A percentile compares a stretch with the other conserved stretches of the same genome.
phyloP scores from a whole-genome alignment of 1,140 invertebrate genomes.

The Octopus bimaculoides region DNA sequence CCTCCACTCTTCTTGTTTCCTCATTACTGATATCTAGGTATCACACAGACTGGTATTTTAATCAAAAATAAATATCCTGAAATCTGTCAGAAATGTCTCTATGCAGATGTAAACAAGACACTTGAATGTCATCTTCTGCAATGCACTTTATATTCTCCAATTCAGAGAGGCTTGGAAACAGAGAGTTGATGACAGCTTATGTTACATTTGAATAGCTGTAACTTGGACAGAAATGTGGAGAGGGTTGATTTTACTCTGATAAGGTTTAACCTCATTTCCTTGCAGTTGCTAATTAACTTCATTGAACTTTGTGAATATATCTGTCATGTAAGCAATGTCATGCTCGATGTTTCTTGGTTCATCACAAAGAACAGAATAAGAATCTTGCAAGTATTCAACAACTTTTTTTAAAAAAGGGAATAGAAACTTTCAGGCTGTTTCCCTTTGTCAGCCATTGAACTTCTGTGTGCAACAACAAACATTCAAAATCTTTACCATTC shows the following conservation, averaged over 20 bases:
- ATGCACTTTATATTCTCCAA: not conserved
- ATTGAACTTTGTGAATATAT: too few relatives aligned
- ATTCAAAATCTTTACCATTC: constrained; percentile 7
- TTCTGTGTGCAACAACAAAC: constrained; percentile 4
- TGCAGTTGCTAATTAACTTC: too few relatives aligned
- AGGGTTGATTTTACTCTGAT: too few relatives aligned
- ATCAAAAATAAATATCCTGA: constrained; percentile 1
- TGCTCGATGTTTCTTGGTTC: constrained; percentile 6
- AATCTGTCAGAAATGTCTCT: not conserved
- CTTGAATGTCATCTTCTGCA: too few relatives aligned
- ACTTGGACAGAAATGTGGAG: too few relatives aligned
- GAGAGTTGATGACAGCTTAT: not conserved
- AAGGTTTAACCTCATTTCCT: too few relatives aligned
- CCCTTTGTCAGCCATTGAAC: constrained; percentile 1
- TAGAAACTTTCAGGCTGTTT: not conserved
- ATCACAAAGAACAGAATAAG: not conserved
- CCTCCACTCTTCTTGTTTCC: too few relatives aligned
- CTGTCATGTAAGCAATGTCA: not conserved
- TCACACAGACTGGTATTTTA: not conserved
- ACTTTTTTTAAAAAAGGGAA: constrained; percentile 1
- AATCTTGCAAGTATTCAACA: not conserved
- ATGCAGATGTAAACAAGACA: too few relatives aligned
- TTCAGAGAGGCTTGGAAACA: not conserved
- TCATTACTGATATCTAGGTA: constrained; percentile 4
- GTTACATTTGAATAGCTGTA: constrained; percentile 4